phyloP scores from a whole-genome alignment of 2,797 vertebrate species.

The Bufotes viridis region DNA sequence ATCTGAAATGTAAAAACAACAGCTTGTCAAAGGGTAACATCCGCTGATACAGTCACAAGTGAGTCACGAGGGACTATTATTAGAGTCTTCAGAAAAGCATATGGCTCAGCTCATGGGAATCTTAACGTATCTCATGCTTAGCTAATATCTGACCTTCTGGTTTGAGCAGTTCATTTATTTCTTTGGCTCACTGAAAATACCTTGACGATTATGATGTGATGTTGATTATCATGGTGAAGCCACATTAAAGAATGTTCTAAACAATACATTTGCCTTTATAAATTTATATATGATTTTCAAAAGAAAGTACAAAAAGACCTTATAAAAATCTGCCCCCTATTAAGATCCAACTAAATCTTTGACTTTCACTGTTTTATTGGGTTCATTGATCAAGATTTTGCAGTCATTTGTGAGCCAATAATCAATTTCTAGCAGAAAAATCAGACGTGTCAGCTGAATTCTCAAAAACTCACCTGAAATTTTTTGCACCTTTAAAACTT shows the following conservation, averaged over 20 bases:
- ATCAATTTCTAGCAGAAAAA: background rate
- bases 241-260: too few species aligned
- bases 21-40: background rate
- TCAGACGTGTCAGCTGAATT: background rate
- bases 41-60: background rate
- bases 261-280: background rate
- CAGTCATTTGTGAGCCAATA: background rate
- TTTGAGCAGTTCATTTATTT: background rate
- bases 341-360: background rate
- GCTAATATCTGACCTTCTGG: slow-evolving; percentile 42
- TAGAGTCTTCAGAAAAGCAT: slow-evolving; percentile 16
- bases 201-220: background rate
- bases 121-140: slow-evolving; percentile 24
- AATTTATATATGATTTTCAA: background rate
- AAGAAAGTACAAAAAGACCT: background rate
- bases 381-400: background rate
- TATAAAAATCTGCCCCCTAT: background rate
- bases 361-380: background rate
- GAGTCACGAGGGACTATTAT: slow-evolving; percentile 14
- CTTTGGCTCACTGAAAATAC: background rate
- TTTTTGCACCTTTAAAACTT: background rate
- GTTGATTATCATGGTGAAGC: background rate
- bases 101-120: slow-evolving; percentile 43
- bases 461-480: background rate
- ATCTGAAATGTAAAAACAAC: background rate